phyloP scores from a whole-genome alignment of 2,113 vertebrate species.

The Nothocercus nigrocapillus region DNA sequence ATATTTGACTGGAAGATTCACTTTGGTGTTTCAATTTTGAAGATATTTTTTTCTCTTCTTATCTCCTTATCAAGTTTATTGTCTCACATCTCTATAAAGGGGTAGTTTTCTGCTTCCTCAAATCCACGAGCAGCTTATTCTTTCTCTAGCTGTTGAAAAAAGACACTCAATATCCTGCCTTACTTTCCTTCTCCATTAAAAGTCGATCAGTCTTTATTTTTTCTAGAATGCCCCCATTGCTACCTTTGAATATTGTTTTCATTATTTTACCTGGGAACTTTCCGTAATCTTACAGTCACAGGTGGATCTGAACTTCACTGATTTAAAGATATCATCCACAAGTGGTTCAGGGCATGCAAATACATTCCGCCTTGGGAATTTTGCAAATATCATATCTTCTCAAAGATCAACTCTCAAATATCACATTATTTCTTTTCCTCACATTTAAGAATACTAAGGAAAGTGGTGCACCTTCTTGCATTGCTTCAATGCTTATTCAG shows the following conservation, averaged over 20 bases:
- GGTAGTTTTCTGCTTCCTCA: background rate
- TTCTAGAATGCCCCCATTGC: background rate
- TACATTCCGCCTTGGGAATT: background rate
- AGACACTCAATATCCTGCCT: background rate
- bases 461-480: background rate
- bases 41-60: background rate
- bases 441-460: background rate
- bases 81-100: background rate
- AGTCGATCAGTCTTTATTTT: background rate
- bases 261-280: background rate
- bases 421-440: background rate
- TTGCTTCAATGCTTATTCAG: background rate
- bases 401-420: background rate
- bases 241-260: background rate
- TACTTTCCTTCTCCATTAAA: background rate
- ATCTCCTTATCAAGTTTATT: background rate
- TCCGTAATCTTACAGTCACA: background rate
- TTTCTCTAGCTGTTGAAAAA: background rate
- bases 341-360: background rate
- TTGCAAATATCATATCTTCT: background rate
- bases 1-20: background rate
- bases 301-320: background rate
- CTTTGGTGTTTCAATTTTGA: background rate
- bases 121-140: background rate
- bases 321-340: background rate